These are phyloP conservation scores for Achroia grisella DNA, from an alignment of 1,140 invertebrate genomes.

Conservation along the genomic window DNA sequence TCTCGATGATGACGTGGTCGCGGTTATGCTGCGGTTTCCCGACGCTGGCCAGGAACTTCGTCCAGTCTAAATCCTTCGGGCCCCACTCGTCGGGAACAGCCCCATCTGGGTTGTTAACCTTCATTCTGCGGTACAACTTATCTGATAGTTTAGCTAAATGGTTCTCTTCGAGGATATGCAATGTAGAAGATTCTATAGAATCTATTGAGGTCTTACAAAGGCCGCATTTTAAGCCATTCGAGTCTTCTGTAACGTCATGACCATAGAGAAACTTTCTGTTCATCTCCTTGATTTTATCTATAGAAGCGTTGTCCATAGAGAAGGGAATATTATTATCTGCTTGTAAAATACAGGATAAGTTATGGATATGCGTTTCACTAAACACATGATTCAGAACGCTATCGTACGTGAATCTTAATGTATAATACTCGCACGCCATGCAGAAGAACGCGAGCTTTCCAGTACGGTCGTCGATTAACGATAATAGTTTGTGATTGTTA, in stretches of 20 bases:
- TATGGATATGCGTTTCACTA: slow-evolving; percentile 54
- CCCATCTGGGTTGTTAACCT: slow-evolving; percentile 32
- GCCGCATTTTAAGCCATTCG: slow-evolving; percentile 27
- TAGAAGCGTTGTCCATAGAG: slow-evolving; percentile 25
- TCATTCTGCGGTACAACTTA: slow-evolving; percentile 48
- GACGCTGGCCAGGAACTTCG: slow-evolving; percentile 51
- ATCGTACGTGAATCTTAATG: slow-evolving; percentile 57
- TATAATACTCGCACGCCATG: slow-evolving; percentile 63
- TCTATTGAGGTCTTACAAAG: slow-evolving; percentile 47
- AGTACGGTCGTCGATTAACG: slow-evolving; percentile 57
- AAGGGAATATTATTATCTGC: slow-evolving; percentile 52
- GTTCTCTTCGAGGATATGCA: slow-evolving; percentile 59
- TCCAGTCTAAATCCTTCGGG: slow-evolving; percentile 56
- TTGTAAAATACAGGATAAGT: slow-evolving; percentile 52
- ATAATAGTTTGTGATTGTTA: slow-evolving; percentile 51
- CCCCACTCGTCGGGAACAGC: slow-evolving; percentile 62
- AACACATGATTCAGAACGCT: slow-evolving; percentile 62
- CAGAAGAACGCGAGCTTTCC: slow-evolving; percentile 64
- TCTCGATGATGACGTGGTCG: slow-evolving; percentile 60
- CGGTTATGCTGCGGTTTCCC: slow-evolving; percentile 48
- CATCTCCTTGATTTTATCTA: slow-evolving; percentile 50
- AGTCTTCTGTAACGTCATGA: slow-evolving; percentile 30
- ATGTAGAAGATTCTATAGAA: slow-evolving; percentile 32
- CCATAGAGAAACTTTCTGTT: slow-evolving; percentile 50
- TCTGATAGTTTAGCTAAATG: slow-evolving; percentile 54